Conservation (phyloP, 1,140 invertebrate genomes). For the Drosophila nikananu region DNA sequence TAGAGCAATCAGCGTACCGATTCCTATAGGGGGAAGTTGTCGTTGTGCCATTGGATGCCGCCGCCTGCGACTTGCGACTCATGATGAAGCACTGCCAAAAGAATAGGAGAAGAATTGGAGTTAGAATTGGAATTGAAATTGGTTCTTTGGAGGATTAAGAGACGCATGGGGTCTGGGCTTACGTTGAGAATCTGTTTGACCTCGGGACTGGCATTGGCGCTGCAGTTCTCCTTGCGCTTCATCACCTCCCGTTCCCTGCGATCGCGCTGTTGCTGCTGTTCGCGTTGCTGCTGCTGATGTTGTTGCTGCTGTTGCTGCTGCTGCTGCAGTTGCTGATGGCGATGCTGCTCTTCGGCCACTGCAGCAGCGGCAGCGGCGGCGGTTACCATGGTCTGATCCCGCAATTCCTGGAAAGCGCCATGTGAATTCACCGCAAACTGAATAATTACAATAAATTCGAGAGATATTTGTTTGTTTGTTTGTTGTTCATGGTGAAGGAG, state of each 20-base stretch:
- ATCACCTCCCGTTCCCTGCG: constrained; percentile 88
- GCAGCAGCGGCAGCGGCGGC: constrained; percentile 87
- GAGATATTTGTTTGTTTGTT: constrained; percentile 43
- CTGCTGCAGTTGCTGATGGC: constrained; percentile 88
- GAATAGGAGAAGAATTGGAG: not conserved
- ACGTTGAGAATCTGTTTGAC: constrained; percentile 97
- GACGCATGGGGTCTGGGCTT: constrained; percentile 35
- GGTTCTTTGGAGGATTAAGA: not conserved
- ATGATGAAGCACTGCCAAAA: constrained; percentile 92
- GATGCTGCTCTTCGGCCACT: constrained; percentile 80
- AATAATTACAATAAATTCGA: constrained; percentile 77
- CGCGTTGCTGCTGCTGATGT: constrained; percentile 71
- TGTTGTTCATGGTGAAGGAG: constrained; percentile 14
- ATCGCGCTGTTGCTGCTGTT: constrained; percentile 86
- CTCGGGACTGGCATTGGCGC: constrained; percentile 97
- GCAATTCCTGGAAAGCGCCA: constrained; percentile 89
- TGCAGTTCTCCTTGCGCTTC: constrained; percentile 95
- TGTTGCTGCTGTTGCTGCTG: constrained; percentile 89
- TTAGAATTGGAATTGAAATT: not conserved
- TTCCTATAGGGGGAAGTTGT: constrained; percentile 91
- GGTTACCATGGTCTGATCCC: constrained; percentile 92
- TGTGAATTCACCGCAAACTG: constrained; percentile 85
- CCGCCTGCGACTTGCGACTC: constrained; percentile 93
- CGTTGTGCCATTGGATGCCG: constrained; percentile 90
- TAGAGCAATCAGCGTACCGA: constrained; percentile 88